These are phyloP conservation scores for Zalophus californianus DNA, from an alignment of 2,797 vertebrate genomes.

Conservation along the genomic window DNA sequence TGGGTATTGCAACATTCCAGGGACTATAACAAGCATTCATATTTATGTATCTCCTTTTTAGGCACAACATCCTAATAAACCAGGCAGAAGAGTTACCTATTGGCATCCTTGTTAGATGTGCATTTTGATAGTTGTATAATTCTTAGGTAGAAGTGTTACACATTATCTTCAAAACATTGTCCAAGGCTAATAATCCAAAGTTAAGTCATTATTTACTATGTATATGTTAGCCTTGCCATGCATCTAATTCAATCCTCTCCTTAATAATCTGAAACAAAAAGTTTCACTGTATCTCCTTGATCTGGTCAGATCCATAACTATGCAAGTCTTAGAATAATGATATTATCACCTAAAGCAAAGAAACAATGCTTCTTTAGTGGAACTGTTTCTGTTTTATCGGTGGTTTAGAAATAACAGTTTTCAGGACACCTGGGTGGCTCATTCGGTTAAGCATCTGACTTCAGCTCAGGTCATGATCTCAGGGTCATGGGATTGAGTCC, in stretches of 20 bases:
- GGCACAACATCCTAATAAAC: background rate
- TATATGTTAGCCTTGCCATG: background rate
- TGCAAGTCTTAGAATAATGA: background rate
- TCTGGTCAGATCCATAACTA: background rate
- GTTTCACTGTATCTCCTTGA: background rate
- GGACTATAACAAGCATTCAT: slow-evolving; percentile 86
- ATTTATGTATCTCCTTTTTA: slow-evolving; percentile 59
- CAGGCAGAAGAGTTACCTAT: slow-evolving; percentile 21
- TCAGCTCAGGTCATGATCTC: no score
- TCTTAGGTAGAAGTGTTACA: background rate
- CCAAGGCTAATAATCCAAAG: background rate
- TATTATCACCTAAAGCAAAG: background rate
- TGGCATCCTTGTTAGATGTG: background rate
- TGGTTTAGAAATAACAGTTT: background rate
- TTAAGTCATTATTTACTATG: background rate
- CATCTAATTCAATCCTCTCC: background rate
- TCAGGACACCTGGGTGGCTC: no score
- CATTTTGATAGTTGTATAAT: background rate
- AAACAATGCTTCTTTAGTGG: background rate
- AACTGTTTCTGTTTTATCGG: background rate
- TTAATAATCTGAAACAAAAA: background rate
- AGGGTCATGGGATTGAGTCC: no score
- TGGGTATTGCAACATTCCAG: slow-evolving; percentile 95
- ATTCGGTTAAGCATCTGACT: no score
- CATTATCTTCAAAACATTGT: background rate